Conservation (phyloP, 2,113 vertebrate species). For the Peromyscus maniculatus region DNA sequence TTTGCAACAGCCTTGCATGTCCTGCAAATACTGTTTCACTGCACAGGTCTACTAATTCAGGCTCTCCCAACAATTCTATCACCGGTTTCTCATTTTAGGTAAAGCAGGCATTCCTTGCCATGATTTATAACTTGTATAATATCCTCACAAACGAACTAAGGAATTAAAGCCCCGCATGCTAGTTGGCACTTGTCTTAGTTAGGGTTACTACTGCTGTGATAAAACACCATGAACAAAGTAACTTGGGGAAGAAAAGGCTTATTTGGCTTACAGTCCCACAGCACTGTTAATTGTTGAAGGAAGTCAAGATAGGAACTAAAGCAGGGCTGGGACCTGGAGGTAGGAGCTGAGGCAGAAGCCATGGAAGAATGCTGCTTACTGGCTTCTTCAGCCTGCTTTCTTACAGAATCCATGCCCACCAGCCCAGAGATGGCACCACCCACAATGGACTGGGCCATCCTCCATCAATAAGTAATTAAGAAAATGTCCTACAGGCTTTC, state of each 20-base stretch:
- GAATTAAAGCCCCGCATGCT: not conserved
- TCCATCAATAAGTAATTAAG: not conserved
- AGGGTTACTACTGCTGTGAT: not conserved
- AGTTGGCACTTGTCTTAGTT: not conserved
- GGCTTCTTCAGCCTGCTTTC: not conserved
- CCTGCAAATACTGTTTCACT: not conserved
- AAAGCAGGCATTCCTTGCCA: not conserved
- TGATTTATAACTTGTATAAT: not conserved
- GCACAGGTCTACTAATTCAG: not conserved
- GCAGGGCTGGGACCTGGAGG: not conserved
- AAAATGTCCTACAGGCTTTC: not conserved
- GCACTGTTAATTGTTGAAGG: not conserved
- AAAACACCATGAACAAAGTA: not conserved
- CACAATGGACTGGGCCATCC: not conserved
- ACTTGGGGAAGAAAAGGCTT: not conserved
- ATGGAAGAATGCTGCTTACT: not conserved
- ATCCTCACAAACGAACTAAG: not conserved
- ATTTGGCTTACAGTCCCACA: not conserved
- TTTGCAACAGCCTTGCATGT: not conserved
- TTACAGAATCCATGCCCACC: not conserved
- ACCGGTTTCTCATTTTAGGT: not conserved
- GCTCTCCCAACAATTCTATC: not conserved
- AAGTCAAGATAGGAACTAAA: not conserved
- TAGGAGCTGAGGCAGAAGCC: not conserved
- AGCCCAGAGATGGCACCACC: not conserved